A percentile compares a stretch with the other conserved stretches of the same genome.
Evolutionary conservation across 2,113 vertebrate species (phyloP).

Genomic region (Brachyhypopomus occidentalis): DNA sequence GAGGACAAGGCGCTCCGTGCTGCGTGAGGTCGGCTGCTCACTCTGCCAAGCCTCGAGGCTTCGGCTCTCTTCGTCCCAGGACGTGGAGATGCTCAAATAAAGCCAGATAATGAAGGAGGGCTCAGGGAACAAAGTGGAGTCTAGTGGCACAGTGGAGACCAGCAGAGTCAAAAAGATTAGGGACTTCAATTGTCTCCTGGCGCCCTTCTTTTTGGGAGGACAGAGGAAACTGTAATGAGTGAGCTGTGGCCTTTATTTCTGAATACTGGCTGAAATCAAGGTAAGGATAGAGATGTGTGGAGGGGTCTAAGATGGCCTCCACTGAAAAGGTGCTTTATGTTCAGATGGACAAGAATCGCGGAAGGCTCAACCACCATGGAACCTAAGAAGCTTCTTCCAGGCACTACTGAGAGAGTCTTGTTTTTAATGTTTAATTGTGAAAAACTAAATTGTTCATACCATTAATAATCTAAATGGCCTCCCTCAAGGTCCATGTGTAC

Average conservation of each 20-base stretch:
- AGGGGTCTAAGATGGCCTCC: not conserved
- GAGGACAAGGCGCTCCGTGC: not conserved
- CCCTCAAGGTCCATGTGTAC: too few species aligned
- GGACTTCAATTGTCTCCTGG: slow-evolving; percentile 67
- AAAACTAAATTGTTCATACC: too few species aligned
- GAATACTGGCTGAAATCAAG: not conserved
- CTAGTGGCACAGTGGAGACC: slow-evolving; percentile 60
- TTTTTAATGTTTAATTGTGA: too few species aligned
- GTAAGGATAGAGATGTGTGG: not conserved
- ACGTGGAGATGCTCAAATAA: slow-evolving; percentile 39
- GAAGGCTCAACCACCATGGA: not conserved
- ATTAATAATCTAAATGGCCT: too few species aligned
- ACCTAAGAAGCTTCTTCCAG: not conserved
- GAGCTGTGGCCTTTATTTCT: slow-evolving; percentile 39
- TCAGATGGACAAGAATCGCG: not conserved
- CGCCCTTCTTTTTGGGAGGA: slow-evolving; percentile 63
- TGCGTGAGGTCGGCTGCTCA: not conserved
- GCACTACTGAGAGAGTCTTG: too few species aligned
- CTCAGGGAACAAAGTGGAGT: slow-evolving; percentile 74
- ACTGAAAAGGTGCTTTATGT: not conserved
- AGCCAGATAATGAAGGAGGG: slow-evolving; percentile 62
- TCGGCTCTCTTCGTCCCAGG: slow-evolving; percentile 38
- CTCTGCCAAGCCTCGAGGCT: not conserved
- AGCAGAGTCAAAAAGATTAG: slow-evolving; percentile 67
- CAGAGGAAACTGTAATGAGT: slow-evolving; percentile 66